Conservation (phyloP, 2,113 vertebrate genomes). For the Saccopteryx bilineata region DNA sequence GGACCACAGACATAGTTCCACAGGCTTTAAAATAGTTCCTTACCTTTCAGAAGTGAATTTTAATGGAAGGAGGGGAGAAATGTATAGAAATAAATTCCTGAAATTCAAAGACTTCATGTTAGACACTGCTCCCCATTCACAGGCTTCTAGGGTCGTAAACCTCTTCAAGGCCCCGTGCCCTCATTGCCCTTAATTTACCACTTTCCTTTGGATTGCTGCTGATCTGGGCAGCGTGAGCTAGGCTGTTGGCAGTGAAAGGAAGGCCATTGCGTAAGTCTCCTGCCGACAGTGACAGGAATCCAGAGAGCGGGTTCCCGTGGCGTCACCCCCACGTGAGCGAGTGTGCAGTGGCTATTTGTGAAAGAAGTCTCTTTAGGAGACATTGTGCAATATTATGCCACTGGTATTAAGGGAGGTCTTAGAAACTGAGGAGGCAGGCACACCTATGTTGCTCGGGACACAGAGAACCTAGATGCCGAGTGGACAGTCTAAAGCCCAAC, state of each 20-base stretch:
- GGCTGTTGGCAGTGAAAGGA: not conserved
- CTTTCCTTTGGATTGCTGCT: not conserved
- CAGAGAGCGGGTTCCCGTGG: not conserved
- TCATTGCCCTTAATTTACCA: not conserved
- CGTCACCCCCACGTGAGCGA: not conserved
- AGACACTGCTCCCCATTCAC: not conserved
- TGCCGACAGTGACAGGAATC: not conserved
- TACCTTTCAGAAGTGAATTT: conserved; percentile 41
- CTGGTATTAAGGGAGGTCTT: not conserved
- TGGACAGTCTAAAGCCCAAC: not conserved
- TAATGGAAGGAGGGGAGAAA: not conserved
- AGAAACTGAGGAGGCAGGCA: conserved; percentile 10
- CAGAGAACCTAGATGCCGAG: not conserved
- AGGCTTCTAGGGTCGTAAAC: not conserved
- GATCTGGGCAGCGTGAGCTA: not conserved
- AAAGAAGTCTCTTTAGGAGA: conserved; percentile 29
- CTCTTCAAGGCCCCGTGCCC: not conserved
- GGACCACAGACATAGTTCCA: conserved; percentile 70
- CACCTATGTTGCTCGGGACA: conserved; percentile 50
- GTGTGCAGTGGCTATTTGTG: not conserved
- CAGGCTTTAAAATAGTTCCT: conserved; percentile 69
- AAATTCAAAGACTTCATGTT: not conserved
- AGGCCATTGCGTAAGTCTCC: not conserved
- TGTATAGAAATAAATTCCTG: not conserved
- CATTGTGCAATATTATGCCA: not conserved